Evolutionary conservation across 2,888 invertebrate genomes (phyloP).

Genomic region (Rhagonycha lutea): DNA sequence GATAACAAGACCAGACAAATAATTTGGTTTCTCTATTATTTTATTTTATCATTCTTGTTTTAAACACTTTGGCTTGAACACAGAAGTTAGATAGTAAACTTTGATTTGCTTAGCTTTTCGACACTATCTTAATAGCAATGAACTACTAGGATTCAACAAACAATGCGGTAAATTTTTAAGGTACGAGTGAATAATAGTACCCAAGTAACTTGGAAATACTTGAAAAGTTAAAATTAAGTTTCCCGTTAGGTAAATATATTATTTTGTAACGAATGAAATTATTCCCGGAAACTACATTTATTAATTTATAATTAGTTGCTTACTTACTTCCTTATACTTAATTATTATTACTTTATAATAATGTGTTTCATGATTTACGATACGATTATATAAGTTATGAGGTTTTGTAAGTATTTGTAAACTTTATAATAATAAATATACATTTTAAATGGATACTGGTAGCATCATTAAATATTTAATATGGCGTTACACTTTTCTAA

Average conservation of each 20-base stretch:
- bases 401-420: too few relatives aligned
- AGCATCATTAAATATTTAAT: too few relatives aligned
- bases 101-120: conserved; percentile 1
- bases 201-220: neutral
- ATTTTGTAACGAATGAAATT: neutral
- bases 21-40: conserved; percentile 36
- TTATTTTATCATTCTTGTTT: conserved; percentile 25
- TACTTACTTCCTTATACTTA: too few relatives aligned
- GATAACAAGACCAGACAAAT: conserved; percentile 38
- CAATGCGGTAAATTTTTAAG: conserved; percentile 1
- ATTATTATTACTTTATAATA: too few relatives aligned
- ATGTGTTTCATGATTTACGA: too few relatives aligned
- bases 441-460: too few relatives aligned
- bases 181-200: neutral
- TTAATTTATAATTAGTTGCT: neutral
- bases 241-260: neutral
- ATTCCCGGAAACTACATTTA: neutral
- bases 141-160: neutral
- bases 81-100: neutral
- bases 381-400: too few relatives aligned
- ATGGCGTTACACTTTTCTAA: too few relatives aligned
- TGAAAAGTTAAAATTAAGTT: neutral
- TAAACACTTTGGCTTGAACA: conserved; percentile 2
- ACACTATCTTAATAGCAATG: conserved; percentile 5
- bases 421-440: too few relatives aligned